A percentile compares a stretch with the other conserved stretches of the same genome.
Conservation (phyloP, 2,113 vertebrate genomes). For the Oncorhynchus clarkii region DNA sequence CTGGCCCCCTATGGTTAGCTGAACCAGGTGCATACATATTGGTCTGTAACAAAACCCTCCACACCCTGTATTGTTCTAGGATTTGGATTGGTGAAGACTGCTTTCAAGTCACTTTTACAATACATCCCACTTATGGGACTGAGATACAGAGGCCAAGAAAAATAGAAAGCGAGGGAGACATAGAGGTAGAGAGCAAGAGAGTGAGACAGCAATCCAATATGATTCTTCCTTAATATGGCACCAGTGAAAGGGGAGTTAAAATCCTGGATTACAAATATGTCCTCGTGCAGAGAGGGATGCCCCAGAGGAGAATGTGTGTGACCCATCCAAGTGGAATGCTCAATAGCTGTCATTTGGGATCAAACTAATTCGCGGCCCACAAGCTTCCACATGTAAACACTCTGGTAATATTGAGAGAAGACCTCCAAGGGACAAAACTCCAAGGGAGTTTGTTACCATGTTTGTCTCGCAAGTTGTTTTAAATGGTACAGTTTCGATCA, state of each 20-base stretch:
- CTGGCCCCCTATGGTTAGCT: too few species aligned
- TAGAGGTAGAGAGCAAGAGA: background rate
- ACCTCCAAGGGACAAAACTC: background rate
- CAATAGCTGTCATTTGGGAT: conserved; percentile 68
- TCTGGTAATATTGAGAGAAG: conserved; percentile 26
- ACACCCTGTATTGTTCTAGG: too few species aligned
- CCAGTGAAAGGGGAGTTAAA: conserved; percentile 56
- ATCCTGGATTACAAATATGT: conserved; percentile 62
- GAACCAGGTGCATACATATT: too few species aligned
- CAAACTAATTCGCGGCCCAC: conserved; percentile 67
- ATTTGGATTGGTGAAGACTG: too few species aligned
- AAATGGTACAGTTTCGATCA: too few species aligned
- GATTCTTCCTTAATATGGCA: conserved; percentile 49
- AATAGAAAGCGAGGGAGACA: conserved; percentile 17
- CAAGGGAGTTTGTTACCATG: background rate
- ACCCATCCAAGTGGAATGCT: conserved; percentile 65
- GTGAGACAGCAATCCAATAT: conserved; percentile 43
- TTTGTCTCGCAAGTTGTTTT: too few species aligned
- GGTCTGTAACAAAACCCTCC: too few species aligned
- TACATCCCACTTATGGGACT: conserved; percentile 18
- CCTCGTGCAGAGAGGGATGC: conserved; percentile 50
- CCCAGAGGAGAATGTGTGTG: conserved; percentile 61
- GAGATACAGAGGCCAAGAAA: conserved; percentile 1
- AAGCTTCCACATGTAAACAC: conserved; percentile 53
- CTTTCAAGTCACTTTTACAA: too few species aligned